These are phyloP conservation scores for Anoplius nigerrimus DNA, from an alignment of 2,888 invertebrate species.

Conservation along the genomic window DNA sequence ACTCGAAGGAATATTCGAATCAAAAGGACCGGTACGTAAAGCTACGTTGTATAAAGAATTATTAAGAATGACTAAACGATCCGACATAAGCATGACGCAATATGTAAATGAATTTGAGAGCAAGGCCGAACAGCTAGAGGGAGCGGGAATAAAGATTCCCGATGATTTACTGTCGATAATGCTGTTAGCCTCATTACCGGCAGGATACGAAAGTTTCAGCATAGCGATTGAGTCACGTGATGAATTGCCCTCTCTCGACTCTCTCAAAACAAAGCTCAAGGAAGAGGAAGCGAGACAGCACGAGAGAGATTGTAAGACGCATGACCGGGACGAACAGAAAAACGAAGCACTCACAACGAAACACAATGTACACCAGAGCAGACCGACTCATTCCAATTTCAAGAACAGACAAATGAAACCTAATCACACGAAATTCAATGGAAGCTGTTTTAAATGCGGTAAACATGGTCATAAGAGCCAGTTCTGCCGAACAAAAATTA, in stretches of 20 bases:
- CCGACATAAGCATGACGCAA: slow-evolving; percentile 17
- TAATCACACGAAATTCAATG: too few relatives aligned
- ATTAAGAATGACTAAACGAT: slow-evolving; percentile 14
- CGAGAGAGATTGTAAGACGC: neutral
- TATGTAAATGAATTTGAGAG: slow-evolving; percentile 38
- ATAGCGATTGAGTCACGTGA: slow-evolving; percentile 18
- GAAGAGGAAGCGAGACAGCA: slow-evolving; percentile 25
- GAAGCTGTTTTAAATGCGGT: neutral
- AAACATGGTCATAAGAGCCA: neutral
- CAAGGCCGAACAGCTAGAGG: slow-evolving; percentile 41
- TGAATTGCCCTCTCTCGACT: slow-evolving; percentile 13
- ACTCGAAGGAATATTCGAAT: slow-evolving; percentile 12
- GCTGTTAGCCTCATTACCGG: slow-evolving; percentile 33
- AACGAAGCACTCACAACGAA: slow-evolving; percentile 1
- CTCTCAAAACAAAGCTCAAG: slow-evolving; percentile 7
- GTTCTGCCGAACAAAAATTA: neutral
- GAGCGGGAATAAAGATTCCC: slow-evolving; percentile 38
- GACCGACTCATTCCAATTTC: too few relatives aligned
- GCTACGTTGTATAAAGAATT: slow-evolving; percentile 17
- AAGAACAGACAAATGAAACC: too few relatives aligned
- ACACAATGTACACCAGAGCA: too few relatives aligned
- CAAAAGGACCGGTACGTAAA: slow-evolving; percentile 15
- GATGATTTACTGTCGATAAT: slow-evolving; percentile 49
- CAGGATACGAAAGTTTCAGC: slow-evolving; percentile 15
- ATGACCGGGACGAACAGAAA: neutral